Evolutionary conservation across 92 coral and sea anemone genomes (phyloP).

Genomic region (Palythoa caribaeorum): DNA sequence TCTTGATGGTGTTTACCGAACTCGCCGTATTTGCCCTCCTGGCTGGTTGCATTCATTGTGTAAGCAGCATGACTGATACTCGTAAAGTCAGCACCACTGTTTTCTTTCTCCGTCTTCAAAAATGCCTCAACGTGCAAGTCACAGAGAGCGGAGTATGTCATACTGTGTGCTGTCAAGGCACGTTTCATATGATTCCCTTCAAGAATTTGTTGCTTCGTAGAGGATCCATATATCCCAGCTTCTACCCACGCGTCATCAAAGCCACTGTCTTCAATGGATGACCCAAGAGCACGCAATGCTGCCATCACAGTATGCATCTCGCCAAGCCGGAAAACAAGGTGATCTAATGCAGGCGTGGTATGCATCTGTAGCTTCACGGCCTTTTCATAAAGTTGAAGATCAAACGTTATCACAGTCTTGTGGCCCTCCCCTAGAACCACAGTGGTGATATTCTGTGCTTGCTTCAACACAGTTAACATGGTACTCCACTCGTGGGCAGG

Average conservation of each 20-base stretch:
- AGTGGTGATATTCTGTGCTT: background rate
- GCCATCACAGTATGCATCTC: background rate
- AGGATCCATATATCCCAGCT: background rate
- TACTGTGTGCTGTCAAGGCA: background rate
- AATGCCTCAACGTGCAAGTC: background rate
- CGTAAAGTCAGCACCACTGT: slow-evolving; percentile 27
- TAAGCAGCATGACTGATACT: too few relatives aligned
- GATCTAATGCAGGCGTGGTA: background rate
- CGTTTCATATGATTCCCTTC: background rate
- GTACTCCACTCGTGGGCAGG: background rate
- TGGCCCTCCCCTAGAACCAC: background rate
- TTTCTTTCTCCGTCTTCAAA: slow-evolving; percentile 24
- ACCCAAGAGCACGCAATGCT: background rate
- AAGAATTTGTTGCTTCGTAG: background rate
- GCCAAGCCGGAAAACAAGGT: background rate
- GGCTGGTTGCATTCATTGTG: too few relatives aligned
- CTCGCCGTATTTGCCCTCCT: too few relatives aligned
- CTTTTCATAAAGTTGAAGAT: background rate
- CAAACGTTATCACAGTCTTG: background rate
- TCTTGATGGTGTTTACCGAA: too few relatives aligned
- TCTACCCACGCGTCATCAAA: background rate
- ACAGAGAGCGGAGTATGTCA: background rate
- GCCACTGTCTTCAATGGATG: background rate
- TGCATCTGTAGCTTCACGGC: background rate
- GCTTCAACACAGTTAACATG: background rate